Conservation (phyloP, 2,888 invertebrate species). For the Nudaria mundana region DNA sequence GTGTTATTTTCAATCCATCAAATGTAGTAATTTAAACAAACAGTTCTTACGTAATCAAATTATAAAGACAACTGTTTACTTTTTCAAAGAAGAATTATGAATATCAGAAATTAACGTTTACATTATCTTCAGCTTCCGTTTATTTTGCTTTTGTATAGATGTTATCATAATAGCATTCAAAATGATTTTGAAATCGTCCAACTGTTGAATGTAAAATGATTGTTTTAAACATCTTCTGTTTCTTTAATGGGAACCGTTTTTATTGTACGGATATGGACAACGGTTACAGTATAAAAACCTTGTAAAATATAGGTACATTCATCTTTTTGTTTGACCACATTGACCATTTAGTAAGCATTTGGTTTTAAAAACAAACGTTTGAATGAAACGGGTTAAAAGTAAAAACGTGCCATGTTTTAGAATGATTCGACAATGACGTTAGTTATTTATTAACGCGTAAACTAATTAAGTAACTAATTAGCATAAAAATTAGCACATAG, state of each 20-base stretch:
- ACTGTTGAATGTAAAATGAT: constrained; percentile 43
- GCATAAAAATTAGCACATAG: too few relatives aligned
- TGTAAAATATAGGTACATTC: constrained; percentile 23
- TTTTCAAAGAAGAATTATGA: background rate
- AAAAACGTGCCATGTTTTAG: too few relatives aligned
- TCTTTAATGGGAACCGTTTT: constrained; percentile 20
- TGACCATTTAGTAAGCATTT: constrained; percentile 12
- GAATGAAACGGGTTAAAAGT: constrained; percentile 13
- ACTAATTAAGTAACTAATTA: too few relatives aligned
- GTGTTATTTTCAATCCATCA: too few relatives aligned
- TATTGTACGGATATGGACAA: too few relatives aligned
- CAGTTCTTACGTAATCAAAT: too few relatives aligned
- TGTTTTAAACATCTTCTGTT: constrained; percentile 36
- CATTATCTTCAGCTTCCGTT: constrained; percentile 41
- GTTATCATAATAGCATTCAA: constrained; percentile 51
- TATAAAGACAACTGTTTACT: constrained; percentile 4
- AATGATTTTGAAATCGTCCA: constrained; percentile 53
- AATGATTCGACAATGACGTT: too few relatives aligned
- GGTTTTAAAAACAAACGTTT: constrained; percentile 12
- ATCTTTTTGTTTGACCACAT: too few relatives aligned
- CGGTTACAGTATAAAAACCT: constrained; percentile 16
- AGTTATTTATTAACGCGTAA: background rate
- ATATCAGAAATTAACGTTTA: constrained; percentile 20
- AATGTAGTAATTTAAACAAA: too few relatives aligned
- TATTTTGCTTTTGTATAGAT: constrained; percentile 38